These are phyloP conservation scores for Rhyacophila evoluta DNA, from an alignment of 2,888 invertebrate genomes.

Conservation along the genomic window DNA sequence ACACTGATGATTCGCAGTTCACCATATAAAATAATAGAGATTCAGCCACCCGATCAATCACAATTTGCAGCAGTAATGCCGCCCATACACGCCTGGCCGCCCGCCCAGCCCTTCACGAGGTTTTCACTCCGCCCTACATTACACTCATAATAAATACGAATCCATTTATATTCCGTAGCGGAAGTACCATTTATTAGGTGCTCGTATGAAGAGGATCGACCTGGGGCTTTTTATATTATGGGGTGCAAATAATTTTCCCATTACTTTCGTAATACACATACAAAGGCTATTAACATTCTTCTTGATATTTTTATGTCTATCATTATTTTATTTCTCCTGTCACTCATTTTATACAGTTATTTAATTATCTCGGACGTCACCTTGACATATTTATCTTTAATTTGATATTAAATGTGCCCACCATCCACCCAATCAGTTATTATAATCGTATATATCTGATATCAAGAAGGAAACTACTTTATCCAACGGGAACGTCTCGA, in stretches of 20 bases:
- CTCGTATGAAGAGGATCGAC: background rate
- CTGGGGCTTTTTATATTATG: background rate
- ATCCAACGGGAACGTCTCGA: too few species aligned
- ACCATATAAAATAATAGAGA: background rate
- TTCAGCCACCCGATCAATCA: conserved; percentile 1
- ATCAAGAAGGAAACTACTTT: too few species aligned
- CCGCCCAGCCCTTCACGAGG: background rate
- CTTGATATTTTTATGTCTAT: too few species aligned
- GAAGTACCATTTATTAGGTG: conserved; percentile 31
- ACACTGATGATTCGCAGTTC: conserved; percentile 1
- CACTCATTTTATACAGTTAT: too few species aligned
- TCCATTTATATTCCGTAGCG: conserved; percentile 36
- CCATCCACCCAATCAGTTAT: too few species aligned
- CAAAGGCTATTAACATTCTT: too few species aligned
- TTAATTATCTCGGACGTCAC: too few species aligned
- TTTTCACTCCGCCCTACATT: background rate
- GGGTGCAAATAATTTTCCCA: background rate
- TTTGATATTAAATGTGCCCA: too few species aligned
- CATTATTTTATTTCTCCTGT: too few species aligned
- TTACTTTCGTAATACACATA: too few species aligned
- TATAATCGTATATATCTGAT: too few species aligned
- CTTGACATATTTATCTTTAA: too few species aligned
- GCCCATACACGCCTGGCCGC: background rate
- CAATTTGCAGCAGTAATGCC: conserved; percentile 4
- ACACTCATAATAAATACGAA: conserved; percentile 32